phyloP scores from a whole-genome alignment of 2,888 invertebrate genomes.

The Xestia xanthographa region DNA sequence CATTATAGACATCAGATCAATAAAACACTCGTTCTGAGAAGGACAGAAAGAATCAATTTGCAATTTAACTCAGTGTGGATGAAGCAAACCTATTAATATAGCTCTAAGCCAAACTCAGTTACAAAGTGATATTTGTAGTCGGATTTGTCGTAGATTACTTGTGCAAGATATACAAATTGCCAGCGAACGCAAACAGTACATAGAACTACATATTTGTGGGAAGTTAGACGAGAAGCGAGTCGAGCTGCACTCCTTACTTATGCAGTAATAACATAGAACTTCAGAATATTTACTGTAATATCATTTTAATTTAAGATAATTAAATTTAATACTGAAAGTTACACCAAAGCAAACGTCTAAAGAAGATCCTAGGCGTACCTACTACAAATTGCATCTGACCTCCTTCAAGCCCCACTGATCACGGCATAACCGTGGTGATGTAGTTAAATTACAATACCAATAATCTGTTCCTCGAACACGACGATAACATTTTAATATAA shows the following conservation, averaged over 20 bases:
- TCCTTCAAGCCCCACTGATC: background rate
- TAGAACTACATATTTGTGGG: slow-evolving; percentile 5
- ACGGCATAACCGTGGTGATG: background rate
- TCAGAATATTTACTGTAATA: background rate
- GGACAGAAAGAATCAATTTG: slow-evolving; percentile 2
- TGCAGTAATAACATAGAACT: slow-evolving; percentile 14
- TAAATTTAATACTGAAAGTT: background rate
- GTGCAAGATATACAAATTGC: slow-evolving; percentile 21
- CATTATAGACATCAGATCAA: background rate
- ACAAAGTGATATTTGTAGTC: slow-evolving; percentile 33
- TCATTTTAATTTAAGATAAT: slow-evolving; percentile 4
- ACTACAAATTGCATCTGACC: background rate
- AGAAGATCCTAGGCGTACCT: background rate
- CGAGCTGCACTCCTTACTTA: slow-evolving; percentile 4
- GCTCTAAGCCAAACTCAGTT: slow-evolving; percentile 19
- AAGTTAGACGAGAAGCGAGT: slow-evolving; percentile 13
- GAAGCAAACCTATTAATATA: slow-evolving; percentile 15
- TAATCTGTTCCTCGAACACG: slow-evolving; percentile 11
- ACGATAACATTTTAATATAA: slow-evolving; percentile 25
- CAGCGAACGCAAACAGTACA: slow-evolving; percentile 3
- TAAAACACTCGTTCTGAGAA: background rate
- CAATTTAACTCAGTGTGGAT: background rate
- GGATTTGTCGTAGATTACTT: slow-evolving; percentile 14
- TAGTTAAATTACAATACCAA: slow-evolving; percentile 7
- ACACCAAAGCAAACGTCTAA: background rate